These are phyloP conservation scores for Anthopleura sola DNA, from an alignment of 64 coral and sea anemone genomes.

Conservation along the genomic window DNA sequence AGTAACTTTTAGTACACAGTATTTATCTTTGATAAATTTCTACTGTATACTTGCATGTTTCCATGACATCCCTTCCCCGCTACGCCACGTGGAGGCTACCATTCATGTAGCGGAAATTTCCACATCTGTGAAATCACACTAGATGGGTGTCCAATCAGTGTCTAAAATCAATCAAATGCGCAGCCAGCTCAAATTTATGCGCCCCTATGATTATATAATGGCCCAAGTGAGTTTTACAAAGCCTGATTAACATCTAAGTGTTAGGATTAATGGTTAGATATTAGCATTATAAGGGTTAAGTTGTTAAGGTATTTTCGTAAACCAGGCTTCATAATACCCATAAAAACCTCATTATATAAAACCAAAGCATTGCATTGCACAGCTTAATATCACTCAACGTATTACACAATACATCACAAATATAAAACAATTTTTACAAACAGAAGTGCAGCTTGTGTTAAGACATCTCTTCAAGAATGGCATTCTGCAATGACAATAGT, in stretches of 20 bases:
- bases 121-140: slow-evolving; percentile 2
- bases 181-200: background rate
- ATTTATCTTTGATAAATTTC: background rate
- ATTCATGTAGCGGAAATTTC: slow-evolving; percentile 23
- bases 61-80: slow-evolving; percentile 15
- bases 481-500: too few species aligned
- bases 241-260: background rate
- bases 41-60: background rate
- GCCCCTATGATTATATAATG: background rate
- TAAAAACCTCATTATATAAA: too few species aligned
- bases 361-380: too few species aligned
- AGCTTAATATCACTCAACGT: too few species aligned
- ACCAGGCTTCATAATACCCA: too few species aligned
- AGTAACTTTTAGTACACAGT: background rate
- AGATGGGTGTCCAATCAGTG: slow-evolving; percentile 18
- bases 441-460: too few species aligned
- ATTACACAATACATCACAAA: too few species aligned
- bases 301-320: too few species aligned
- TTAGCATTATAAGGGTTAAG: too few species aligned
- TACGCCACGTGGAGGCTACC: slow-evolving; percentile 21
- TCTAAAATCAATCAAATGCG: background rate
- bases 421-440: too few species aligned
- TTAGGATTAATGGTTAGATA: background rate
- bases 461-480: too few species aligned
- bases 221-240: background rate